phyloP scores from a whole-genome alignment of 2,888 invertebrate genomes.

The Cheilosia pagana region DNA sequence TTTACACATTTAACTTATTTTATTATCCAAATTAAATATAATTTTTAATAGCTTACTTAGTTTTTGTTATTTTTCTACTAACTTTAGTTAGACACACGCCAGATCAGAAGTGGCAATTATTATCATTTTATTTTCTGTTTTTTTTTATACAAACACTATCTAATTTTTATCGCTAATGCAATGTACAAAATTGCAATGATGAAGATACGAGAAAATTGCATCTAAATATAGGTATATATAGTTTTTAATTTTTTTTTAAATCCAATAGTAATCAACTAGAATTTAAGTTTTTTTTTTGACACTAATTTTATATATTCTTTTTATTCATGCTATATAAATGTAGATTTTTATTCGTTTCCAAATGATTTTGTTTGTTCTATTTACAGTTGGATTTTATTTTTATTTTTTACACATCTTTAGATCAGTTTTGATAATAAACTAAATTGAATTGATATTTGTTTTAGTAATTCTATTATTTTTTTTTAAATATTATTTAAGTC shows the following conservation, averaged over 20 bases:
- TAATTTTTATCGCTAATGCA: conserved; percentile 21
- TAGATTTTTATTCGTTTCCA: conserved; percentile 40
- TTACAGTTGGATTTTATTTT: conserved; percentile 39
- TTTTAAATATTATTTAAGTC: conserved; percentile 55
- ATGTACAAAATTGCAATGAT: conserved; percentile 56
- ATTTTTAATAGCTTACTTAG: conserved; percentile 11
- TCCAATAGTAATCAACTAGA: conserved; percentile 40
- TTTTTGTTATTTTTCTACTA: conserved; percentile 21
- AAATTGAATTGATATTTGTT: background rate
- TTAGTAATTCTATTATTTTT: conserved; percentile 4
- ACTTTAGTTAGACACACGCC: conserved; percentile 52
- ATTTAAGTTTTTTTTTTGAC: conserved; percentile 12
- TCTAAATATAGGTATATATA: conserved; percentile 16
- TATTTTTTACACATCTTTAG: conserved; percentile 50
- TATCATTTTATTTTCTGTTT: conserved; percentile 23
- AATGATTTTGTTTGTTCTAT: conserved; percentile 36
- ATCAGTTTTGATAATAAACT: conserved; percentile 19
- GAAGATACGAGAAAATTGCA: conserved; percentile 47
- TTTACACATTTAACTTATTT: conserved; percentile 60
- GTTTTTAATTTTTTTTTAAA: conserved; percentile 12
- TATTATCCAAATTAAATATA: conserved; percentile 16
- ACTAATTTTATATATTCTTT: conserved; percentile 22
- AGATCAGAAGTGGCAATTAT: conserved; percentile 58
- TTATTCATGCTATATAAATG: conserved; percentile 29
- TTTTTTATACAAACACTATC: conserved; percentile 26